Evolutionary conservation across 2,113 vertebrate species (phyloP).

Genomic region (Solea solea): DNA sequence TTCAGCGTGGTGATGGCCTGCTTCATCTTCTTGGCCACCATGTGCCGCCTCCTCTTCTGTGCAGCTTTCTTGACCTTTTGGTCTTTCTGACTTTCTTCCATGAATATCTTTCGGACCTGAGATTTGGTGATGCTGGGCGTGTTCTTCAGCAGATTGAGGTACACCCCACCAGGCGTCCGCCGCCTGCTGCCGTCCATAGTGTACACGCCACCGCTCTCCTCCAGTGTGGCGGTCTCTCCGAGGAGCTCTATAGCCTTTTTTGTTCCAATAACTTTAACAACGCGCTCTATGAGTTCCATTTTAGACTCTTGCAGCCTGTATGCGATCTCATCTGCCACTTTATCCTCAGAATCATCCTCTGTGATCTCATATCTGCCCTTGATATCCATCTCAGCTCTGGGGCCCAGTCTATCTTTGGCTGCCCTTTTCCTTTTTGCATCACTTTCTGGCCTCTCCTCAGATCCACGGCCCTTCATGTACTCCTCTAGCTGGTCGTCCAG

Average conservation of each 20-base stretch:
- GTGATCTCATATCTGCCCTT: conserved; percentile 91
- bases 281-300: conserved; percentile 89
- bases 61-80: conserved; percentile 91
- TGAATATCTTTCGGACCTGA: conserved; percentile 92
- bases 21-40: conserved; percentile 96
- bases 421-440: conserved; percentile 88
- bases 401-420: conserved; percentile 87
- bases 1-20: conserved; percentile 93
- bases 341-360: conserved; percentile 89
- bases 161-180: conserved; percentile 96
- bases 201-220: conserved; percentile 91
- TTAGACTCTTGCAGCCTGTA: conserved; percentile 94
- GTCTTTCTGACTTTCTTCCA: conserved; percentile 89
- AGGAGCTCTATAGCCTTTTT: conserved; percentile 94
- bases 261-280: conserved; percentile 89
- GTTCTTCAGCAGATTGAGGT: conserved; percentile 94
- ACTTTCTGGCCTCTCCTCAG: conserved; percentile 76
- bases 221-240: conserved; percentile 91
- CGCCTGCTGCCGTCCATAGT: conserved; percentile 93
- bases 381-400: conserved; percentile 90
- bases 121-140: conserved; percentile 89
- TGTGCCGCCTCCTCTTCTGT: conserved; percentile 89
- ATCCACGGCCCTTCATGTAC: conserved; percentile 84
- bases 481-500: conserved; percentile 90
- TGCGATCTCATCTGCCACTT: conserved; percentile 92